Percentiles rank a stretch among this genome's conserved stretches.
phyloP scores from a whole-genome alignment of 2,888 invertebrate genomes.

The Matsumyia berberina region DNA sequence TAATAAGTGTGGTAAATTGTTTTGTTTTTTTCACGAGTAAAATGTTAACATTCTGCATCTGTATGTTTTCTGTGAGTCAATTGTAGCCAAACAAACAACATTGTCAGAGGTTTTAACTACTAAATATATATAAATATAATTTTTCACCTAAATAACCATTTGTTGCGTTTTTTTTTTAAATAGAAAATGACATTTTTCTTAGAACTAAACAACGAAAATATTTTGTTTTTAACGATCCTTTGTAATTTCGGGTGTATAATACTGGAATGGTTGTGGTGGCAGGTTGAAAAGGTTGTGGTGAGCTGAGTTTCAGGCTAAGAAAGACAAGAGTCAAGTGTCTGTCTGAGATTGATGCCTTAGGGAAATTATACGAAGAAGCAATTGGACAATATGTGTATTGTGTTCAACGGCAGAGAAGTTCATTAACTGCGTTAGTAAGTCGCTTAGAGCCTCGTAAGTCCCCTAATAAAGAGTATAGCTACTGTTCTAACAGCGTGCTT shows the following conservation, averaged over 20 bases:
- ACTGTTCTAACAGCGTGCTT: too few relatives aligned
- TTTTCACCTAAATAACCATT: conserved; percentile 19
- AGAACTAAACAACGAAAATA: conserved; percentile 41
- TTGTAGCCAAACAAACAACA: conserved; percentile 40
- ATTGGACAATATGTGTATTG: too few relatives aligned
- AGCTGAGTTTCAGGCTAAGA: neutral
- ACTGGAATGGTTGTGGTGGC: conserved; percentile 1
- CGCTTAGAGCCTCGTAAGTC: too few relatives aligned
- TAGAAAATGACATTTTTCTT: conserved; percentile 44
- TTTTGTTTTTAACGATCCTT: neutral
- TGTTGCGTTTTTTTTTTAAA: conserved; percentile 10
- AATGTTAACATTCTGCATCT: conserved; percentile 57
- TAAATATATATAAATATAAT: conserved; percentile 36
- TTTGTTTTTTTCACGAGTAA: conserved; percentile 49
- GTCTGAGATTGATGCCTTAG: too few relatives aligned
- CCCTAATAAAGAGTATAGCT: too few relatives aligned
- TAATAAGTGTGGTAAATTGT: conserved; percentile 18
- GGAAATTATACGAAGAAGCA: too few relatives aligned
- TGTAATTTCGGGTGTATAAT: conserved; percentile 2
- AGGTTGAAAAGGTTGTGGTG: neutral
- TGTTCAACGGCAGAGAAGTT: too few relatives aligned
- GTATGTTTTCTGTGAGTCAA: conserved; percentile 13
- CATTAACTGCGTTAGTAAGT: too few relatives aligned
- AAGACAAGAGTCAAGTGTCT: too few relatives aligned
- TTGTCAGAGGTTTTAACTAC: conserved; percentile 13